Conservation (phyloP, 2,888 invertebrate species). For the Ctena decussata region DNA sequence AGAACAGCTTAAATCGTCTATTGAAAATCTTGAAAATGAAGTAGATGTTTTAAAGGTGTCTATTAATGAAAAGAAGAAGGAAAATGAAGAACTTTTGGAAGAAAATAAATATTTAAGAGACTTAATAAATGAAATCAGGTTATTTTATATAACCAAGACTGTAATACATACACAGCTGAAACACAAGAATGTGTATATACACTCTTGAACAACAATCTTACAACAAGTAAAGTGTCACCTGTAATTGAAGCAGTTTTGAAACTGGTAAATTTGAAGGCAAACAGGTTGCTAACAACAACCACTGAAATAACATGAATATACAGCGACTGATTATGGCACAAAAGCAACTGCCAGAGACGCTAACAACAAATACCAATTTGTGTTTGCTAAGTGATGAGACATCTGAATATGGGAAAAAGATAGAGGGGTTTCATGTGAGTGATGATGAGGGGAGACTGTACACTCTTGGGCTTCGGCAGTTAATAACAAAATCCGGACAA, state of each 20-base stretch:
- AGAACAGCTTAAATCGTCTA: background rate
- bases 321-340: conserved; percentile 51
- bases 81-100: background rate
- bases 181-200: conserved; percentile 49
- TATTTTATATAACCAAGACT: background rate
- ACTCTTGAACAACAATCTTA: conserved; percentile 46
- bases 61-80: background rate
- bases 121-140: conserved; percentile 1
- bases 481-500: conserved; percentile 52
- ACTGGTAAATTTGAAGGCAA: conserved; percentile 43
- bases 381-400: conserved; percentile 60
- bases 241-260: conserved; percentile 47
- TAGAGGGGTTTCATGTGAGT: conserved; percentile 57
- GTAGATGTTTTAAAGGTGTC: background rate
- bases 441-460: conserved; percentile 48
- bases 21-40: background rate
- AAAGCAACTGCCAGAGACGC: conserved; percentile 50
- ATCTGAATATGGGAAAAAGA: conserved; percentile 51
- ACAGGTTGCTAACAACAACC: conserved; percentile 41
- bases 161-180: conserved; percentile 31
- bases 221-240: conserved; percentile 20
- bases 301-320: conserved; percentile 55
- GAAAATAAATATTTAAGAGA: background rate
- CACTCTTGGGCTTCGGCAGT: conserved; percentile 43
- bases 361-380: conserved; percentile 35